These are phyloP conservation scores for Esox lucius DNA, from an alignment of 2,797 vertebrate species.

Conservation along the genomic window DNA sequence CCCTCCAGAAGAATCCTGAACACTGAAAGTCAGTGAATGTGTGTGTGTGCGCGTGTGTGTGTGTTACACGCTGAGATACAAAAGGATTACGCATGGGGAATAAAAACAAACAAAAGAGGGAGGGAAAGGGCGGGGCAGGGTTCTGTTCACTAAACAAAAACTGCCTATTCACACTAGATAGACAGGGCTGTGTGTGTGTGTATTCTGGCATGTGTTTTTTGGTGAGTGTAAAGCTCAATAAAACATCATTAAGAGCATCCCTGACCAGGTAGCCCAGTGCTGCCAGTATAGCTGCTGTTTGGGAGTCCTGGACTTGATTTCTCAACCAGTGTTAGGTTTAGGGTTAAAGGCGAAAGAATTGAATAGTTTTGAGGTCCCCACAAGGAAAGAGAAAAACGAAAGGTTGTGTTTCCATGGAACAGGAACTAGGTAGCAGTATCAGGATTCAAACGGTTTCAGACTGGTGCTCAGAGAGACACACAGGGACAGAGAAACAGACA, in stretches of 20 bases:
- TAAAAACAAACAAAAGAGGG: slow-evolving; percentile 54
- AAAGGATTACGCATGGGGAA: slow-evolving; percentile 49
- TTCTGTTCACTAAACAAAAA: slow-evolving; percentile 49
- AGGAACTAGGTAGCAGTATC: too few species aligned
- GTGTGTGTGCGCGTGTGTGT: too few species aligned
- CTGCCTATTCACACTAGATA: slow-evolving; percentile 23
- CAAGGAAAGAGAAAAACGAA: too few species aligned
- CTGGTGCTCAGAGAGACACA: background rate
- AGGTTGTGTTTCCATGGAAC: too few species aligned
- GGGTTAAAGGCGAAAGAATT: too few species aligned
- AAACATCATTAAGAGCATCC: slow-evolving; percentile 50
- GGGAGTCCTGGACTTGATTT: too few species aligned
- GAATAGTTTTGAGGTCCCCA: too few species aligned
- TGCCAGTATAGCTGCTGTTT: too few species aligned
- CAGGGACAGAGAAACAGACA: background rate
- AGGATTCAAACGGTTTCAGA: too few species aligned
- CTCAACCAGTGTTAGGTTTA: too few species aligned
- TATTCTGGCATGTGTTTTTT: background rate
- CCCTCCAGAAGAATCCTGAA: slow-evolving; percentile 4
- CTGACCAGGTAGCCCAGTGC: background rate
- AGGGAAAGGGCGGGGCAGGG: slow-evolving; percentile 41
- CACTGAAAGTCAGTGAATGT: background rate
- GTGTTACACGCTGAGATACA: slow-evolving; percentile 42
- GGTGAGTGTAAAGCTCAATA: slow-evolving; percentile 37
- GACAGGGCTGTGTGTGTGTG: background rate